phyloP scores from a whole-genome alignment of 2,113 vertebrate species.

The Zosterops pallidus region DNA sequence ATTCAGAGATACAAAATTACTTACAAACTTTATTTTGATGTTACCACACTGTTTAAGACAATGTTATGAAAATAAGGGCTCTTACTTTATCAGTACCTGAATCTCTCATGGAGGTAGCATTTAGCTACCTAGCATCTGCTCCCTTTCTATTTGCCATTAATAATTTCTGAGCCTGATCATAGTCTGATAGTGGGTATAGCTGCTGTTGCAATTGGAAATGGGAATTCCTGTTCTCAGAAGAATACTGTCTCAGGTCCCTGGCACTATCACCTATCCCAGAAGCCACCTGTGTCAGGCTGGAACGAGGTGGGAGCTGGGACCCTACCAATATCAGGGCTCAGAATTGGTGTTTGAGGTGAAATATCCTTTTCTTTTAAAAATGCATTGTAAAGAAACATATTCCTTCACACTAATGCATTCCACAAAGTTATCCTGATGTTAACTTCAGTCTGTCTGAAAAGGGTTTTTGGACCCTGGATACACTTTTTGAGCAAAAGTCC shows the following conservation, averaged over 20 bases:
- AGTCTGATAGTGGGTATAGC: neutral
- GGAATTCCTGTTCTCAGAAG: rapidly evolving
- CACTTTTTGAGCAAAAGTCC: neutral
- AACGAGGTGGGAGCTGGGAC: neutral
- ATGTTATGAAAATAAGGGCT: neutral
- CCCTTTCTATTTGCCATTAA: neutral
- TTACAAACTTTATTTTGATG: neutral
- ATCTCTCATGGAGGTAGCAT: neutral
- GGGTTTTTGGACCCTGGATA: neutral
- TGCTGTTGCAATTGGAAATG: neutral
- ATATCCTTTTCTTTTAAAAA: neutral
- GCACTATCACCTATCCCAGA: neutral
- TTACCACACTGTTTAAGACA: neutral
- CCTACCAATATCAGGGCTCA: neutral
- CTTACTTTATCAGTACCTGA: neutral
- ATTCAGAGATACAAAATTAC: neutral
- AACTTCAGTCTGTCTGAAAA: neutral
- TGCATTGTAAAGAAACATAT: neutral
- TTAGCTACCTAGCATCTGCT: neutral
- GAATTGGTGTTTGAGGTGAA: neutral
- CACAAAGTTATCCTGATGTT: neutral
- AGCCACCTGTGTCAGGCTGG: neutral
- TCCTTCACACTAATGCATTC: neutral
- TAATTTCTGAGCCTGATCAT: neutral
- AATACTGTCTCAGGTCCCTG: neutral